These are phyloP conservation scores for Polylopha cassiicola DNA, from an alignment of 2,888 invertebrate genomes.

Conservation along the genomic window DNA sequence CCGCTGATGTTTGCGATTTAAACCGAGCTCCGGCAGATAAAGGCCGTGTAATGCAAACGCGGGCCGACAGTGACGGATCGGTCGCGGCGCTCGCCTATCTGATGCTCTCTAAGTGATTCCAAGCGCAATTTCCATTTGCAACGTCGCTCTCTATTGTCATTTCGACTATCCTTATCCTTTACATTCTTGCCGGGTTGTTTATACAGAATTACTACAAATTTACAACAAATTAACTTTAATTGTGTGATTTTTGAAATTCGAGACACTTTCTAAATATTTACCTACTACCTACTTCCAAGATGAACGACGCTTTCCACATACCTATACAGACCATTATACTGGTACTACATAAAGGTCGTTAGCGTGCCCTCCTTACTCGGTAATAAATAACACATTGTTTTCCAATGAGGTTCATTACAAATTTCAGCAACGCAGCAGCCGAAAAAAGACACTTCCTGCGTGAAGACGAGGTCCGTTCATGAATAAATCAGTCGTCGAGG, in stretches of 20 bases:
- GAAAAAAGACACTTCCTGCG: slow-evolving; percentile 74
- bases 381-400: slow-evolving; percentile 73
- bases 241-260: not conserved
- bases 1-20: slow-evolving; percentile 71
- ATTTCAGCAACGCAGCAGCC: slow-evolving; percentile 60
- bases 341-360: too few species aligned
- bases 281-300: too few species aligned
- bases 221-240: not conserved
- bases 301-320: too few species aligned
- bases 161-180: slow-evolving; percentile 56
- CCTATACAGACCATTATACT: too few species aligned
- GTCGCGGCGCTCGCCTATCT: slow-evolving; percentile 69
- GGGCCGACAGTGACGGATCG: slow-evolving; percentile 74
- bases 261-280: not conserved
- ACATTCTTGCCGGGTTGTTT: slow-evolving; percentile 37
- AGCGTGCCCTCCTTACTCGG: slow-evolving; percentile 35
- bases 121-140: slow-evolving; percentile 70
- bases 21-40: slow-evolving; percentile 66
- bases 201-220: slow-evolving; percentile 30
- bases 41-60: slow-evolving; percentile 74
- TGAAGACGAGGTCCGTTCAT: slow-evolving; percentile 66
- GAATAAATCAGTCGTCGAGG: slow-evolving; percentile 74
- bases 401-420: slow-evolving; percentile 72
- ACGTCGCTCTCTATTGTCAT: slow-evolving; percentile 67
- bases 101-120: slow-evolving; percentile 74